These are phyloP conservation scores for Axis porcinus DNA, from an alignment of 2,113 vertebrate species.

Conservation along the genomic window DNA sequence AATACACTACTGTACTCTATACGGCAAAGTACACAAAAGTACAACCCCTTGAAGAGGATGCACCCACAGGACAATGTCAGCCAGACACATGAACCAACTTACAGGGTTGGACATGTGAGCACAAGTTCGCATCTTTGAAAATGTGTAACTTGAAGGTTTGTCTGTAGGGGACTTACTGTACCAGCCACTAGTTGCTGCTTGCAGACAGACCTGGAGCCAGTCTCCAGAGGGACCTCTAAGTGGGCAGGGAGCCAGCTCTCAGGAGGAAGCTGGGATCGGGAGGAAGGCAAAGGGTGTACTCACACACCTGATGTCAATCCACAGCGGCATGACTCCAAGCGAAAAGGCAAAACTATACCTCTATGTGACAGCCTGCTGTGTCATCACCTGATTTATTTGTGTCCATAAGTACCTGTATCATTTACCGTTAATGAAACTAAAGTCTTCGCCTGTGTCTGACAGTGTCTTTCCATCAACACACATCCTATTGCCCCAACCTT, in stretches of 20 bases:
- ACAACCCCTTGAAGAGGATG: not conserved
- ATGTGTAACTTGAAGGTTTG: not conserved
- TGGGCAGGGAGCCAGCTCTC: not conserved
- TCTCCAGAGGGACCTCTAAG: not conserved
- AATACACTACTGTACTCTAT: not conserved
- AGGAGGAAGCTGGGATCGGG: not conserved
- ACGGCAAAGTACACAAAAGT: not conserved
- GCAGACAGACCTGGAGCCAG: not conserved
- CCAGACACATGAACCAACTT: not conserved
- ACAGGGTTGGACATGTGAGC: not conserved
- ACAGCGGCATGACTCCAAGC: not conserved
- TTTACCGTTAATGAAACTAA: not conserved
- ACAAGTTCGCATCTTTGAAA: not conserved
- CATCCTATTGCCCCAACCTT: not conserved
- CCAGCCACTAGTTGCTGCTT: not conserved
- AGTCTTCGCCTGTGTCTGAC: not conserved
- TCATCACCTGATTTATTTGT: not conserved
- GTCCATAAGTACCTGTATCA: not conserved
- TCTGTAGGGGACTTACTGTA: not conserved
- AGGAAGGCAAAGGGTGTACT: not conserved
- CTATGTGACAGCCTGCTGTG: not conserved
- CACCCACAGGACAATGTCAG: not conserved
- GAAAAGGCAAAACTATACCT: not conserved
- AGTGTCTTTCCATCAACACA: slow-evolving; percentile 10
- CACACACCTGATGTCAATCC: not conserved